These are phyloP conservation scores for Entomobrya multifasciata DNA, from an alignment of 2,888 invertebrate genomes.

Conservation along the genomic window DNA sequence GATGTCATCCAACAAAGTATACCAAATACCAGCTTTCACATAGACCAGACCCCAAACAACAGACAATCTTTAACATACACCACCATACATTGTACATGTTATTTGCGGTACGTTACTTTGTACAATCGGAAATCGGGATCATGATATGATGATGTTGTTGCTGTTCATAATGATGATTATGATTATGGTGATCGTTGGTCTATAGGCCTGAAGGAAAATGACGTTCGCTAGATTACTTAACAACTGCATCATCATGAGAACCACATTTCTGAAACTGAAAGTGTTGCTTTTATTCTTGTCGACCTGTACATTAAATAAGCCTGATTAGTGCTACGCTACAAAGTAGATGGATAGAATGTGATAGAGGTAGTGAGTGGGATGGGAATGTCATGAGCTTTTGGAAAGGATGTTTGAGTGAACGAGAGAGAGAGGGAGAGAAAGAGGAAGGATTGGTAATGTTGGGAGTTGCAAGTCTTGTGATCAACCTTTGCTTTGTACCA, in stretches of 20 bases:
- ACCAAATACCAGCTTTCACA: not conserved
- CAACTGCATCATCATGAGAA: slow-evolving; percentile 26
- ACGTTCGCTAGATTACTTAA: slow-evolving; percentile 49
- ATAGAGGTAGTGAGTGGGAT: not conserved
- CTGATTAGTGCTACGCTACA: slow-evolving; percentile 49
- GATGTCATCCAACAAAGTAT: slow-evolving; percentile 32
- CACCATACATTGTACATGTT: not conserved
- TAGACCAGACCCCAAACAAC: not conserved
- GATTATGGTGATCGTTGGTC: slow-evolving; percentile 63
- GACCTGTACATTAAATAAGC: slow-evolving; percentile 23
- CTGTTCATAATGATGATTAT: slow-evolving; percentile 27
- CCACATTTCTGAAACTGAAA: slow-evolving; percentile 33
- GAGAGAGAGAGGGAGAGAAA: not conserved
- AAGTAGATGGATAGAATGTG: not conserved
- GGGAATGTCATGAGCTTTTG: slow-evolving; percentile 7
- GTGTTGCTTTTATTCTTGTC: slow-evolving; percentile 13
- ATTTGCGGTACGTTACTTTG: slow-evolving; percentile 22
- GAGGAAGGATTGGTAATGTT: too few relatives aligned
- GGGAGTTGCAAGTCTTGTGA: not conserved
- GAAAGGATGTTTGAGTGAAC: not conserved
- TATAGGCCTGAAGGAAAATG: slow-evolving; percentile 63
- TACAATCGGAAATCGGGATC: slow-evolving; percentile 64
- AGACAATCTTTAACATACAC: not conserved
- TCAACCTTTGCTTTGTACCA: not conserved
- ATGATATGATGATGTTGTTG: slow-evolving; percentile 25